phyloP scores from a whole-genome alignment of 1,140 invertebrate species.

The Ostrea edulis region DNA sequence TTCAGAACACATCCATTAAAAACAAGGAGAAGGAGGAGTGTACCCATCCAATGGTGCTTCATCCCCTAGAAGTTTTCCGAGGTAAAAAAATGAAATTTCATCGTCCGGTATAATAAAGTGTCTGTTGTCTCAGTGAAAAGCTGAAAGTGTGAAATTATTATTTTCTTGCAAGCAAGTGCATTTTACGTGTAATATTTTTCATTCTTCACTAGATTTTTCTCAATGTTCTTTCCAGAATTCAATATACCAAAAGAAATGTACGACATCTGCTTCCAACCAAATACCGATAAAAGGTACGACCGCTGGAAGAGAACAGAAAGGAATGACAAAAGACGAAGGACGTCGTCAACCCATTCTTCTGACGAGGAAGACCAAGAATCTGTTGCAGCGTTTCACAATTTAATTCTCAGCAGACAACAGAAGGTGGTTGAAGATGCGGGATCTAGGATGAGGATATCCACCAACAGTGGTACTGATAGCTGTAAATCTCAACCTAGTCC shows the following conservation, averaged over 20 bases:
- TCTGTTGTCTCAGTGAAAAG: no score
- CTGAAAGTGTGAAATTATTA: no score
- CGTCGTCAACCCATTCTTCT: background rate
- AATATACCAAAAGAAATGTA: no score
- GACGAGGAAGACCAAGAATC: constrained; percentile 12
- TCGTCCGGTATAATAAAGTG: no score
- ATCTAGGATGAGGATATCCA: background rate
- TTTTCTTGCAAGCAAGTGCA: no score
- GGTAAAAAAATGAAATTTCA: no score
- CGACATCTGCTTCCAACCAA: no score
- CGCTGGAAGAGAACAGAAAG: constrained; percentile 58
- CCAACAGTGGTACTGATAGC: constrained; percentile 53
- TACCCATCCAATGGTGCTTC: no score
- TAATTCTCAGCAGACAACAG: constrained; percentile 51
- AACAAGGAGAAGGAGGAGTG: background rate
- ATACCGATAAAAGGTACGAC: no score
- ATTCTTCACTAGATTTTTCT: no score
- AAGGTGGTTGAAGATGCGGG: constrained; percentile 17
- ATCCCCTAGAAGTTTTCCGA: background rate
- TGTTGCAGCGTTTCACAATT: background rate
- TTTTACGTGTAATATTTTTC: no score
- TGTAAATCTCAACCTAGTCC: background rate
- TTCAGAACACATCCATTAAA: background rate
- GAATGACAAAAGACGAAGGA: constrained; percentile 23
- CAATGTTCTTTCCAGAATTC: no score